Evolutionary conservation across 1,140 invertebrate species (phyloP), one percentile per base, ranked within the genome.

Genomic region (Bombus fervidus): DNA sequence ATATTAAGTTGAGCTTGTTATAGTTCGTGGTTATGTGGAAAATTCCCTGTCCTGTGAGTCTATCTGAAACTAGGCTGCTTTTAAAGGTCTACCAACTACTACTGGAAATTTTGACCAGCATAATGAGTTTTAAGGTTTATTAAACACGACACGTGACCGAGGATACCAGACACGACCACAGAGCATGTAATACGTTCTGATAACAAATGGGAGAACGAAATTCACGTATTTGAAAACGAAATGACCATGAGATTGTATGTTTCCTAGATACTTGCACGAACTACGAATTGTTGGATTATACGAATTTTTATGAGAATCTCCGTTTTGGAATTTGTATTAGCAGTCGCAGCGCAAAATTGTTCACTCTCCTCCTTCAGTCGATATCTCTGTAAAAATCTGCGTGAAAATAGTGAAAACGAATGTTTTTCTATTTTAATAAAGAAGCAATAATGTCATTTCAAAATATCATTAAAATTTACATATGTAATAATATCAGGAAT

Each of bases 1-100:
- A 22, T 73, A 73, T 73, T 73, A 73, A 73, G n/a, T n/a, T 18
- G 28, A 73, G 41, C n/a, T 73, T 43, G 41, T 73, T 73, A 43
- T 18, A 28, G 8, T 71, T 71, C 5, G 39, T 9, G 41, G 71
- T 73, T 41, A n/a, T 9, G 41, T 43, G n/a, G 39, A 73, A 73
- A 73, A 73, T 15, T 43, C 71, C 1, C 28, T 15, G n/a, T 43
- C 41, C 41, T 43, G 15, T 1, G 71, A 43, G 41, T 43, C 39
- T 73, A 22, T 41, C 3, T 12, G 37, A 41, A 41, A 31, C 41
- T 25, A 9, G n/a, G 13, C 28, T 0, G 41, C 41, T 73, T 43
- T 43, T 43, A 43, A 31, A 73, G 28, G 39, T 43, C 6, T 18
- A 18, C 2, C 41, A 6, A 6, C 28, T 47, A n/a, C 41, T n/a